Base-by-base conservation (phyloP, 1,140 invertebrate genomes). In the Apis florea region DNA sequence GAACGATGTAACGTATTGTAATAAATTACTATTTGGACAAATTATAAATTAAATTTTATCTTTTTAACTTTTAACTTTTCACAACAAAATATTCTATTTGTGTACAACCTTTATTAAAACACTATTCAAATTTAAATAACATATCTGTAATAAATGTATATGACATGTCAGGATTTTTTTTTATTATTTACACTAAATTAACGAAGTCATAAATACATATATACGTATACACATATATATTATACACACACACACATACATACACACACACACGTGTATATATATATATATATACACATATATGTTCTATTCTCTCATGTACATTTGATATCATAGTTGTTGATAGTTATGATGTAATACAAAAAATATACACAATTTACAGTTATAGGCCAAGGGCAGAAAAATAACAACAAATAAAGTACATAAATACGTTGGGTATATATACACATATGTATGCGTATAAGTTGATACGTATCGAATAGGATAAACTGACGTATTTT, bases 351-450 rank as follows among this genome's bases (percentile, higher is more conserved):
- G 71, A 72, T 64, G 68, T 68, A 79, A 89, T 90, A 89, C 81
- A 89, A 89, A 90, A 88, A 90, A 89, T 90, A 85, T 90, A 90
- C 88, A 90, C 68, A 85, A 90, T 90, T 85, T 90, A 90, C 83
- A 90, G 21, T 82, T 72, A 66, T 88, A 88, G 83, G 80, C 79
- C 85, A 88, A 77, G 77, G 74, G 66, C 83, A 82, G 67, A 88
- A 80, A 85, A 83, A 58, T 84, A 15, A 49, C 40, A 78, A 74
- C 49, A 47, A 26, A 76, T 82, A 82, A 84, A 81, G 71, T 58
- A 24, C n/a, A 10, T 58, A 40, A 40, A 40, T 40, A 15, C 40
- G 2, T 15, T 21, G 24, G 17, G 3, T 19, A 24, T 53, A 19
- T 31, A 40, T 69, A 54, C 15, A 10, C 47, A 15, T n/a, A 51